Base-by-base conservation (phyloP, 2,113 vertebrate genomes). In the Cynoglossus semilaevis region DNA sequence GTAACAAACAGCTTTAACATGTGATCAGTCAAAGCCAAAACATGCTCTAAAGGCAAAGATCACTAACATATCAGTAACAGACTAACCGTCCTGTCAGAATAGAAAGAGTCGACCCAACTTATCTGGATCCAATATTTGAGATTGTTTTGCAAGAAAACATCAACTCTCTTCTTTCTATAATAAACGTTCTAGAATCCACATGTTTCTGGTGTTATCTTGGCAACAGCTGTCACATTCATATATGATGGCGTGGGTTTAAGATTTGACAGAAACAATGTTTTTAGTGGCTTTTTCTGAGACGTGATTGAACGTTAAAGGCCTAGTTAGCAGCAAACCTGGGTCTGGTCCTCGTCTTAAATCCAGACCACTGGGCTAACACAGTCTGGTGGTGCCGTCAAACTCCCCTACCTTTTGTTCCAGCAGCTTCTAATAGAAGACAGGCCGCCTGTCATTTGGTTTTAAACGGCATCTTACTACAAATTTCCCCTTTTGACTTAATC, bases 341-440 rank as follows among this genome's bases (percentile, higher is more conserved):
- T 40, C 16, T 59, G 54, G 29, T 54, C 48, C 1, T 43, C 3
- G 6, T 69, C 43, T 67, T 67, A 50, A 8, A 63, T 35, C 19
- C 12, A 7, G 37, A 52, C 8, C 34, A 36, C 37, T 14, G 51
- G 48, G 58, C 60, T 43, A 7, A 22, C 44, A 17, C 36, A 38
- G 22, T 15, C 12, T 13, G 4, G 22, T 22, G 45, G 60, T 61
- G 19, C 51, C 42, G 19, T 49, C 5, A 74, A 74, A 54, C 47
- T 53, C 61, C 49, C 41, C 47, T 7, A 43, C 55, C 53, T 50
- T 57, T 63, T 47, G 15, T 66, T 74, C 58, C 80, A 75, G 71
- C 47, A 58, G 41, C 16, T 13, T 60, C 40, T 77, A 72, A 79
- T 52, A 77, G 22, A 70, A 63, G 34, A 5, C 73, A 77, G 77